phyloP scores from a whole-genome alignment of 2,888 invertebrate genomes.

The Zygaena filipendulae region DNA sequence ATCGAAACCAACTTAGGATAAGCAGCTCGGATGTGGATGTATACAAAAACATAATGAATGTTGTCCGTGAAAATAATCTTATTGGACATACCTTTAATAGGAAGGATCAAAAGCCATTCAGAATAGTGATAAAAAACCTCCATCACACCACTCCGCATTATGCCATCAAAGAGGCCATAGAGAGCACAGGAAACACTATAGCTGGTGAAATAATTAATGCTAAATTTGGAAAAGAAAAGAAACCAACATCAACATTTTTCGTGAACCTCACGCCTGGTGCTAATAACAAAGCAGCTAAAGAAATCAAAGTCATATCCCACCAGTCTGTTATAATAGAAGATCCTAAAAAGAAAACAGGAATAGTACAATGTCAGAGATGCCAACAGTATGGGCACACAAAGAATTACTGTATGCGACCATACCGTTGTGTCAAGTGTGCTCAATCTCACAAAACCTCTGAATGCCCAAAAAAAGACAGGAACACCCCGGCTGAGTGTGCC shows the following conservation, averaged over 20 bases:
- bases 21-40: constrained; percentile 3
- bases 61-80: constrained; percentile 11
- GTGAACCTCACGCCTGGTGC: constrained; percentile 10
- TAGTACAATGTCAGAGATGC: constrained; percentile 17
- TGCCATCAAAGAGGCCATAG: constrained; percentile 12
- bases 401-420: constrained; percentile 20
- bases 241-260: constrained; percentile 20
- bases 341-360: constrained; percentile 9
- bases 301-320: constrained; percentile 12
- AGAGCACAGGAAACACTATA: constrained; percentile 16
- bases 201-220: constrained; percentile 14
- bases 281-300: constrained; percentile 8
- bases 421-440: constrained; percentile 18
- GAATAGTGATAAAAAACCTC: constrained; percentile 20
- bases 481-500: constrained; percentile 15
- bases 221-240: no score
- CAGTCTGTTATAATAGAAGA: constrained; percentile 15
- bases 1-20: constrained; percentile 12
- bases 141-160: constrained; percentile 16
- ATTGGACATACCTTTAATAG: constrained; percentile 19
- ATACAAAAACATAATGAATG: constrained; percentile 11
- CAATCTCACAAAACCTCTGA: constrained; percentile 14
- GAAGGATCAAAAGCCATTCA: constrained; percentile 14
- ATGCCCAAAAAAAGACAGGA: constrained; percentile 14
- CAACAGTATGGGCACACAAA: constrained; percentile 19